phyloP scores from a whole-genome alignment of 2,113 vertebrate species.

The Otus sunia region DNA sequence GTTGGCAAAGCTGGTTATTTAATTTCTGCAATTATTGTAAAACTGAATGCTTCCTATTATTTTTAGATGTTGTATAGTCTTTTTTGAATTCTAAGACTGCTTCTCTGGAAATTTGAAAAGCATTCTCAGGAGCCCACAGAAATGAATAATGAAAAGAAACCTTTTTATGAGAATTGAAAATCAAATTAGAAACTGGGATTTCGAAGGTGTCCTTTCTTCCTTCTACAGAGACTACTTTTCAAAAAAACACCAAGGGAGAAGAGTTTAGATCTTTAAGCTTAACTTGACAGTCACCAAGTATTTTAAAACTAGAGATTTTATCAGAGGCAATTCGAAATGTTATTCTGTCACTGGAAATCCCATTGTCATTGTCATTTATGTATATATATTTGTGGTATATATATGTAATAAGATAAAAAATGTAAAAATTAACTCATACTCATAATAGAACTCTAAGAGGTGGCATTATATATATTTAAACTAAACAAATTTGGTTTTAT shows the following conservation, averaged over 20 bases:
- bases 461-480: not conserved
- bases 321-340: not conserved
- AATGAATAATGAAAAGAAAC: not conserved
- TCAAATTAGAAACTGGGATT: not conserved
- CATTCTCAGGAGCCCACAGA: not conserved
- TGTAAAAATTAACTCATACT: not conserved
- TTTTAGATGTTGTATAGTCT: not conserved
- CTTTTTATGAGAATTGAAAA: conserved; percentile 1
- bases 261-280: not conserved
- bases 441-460: not conserved
- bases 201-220: not conserved
- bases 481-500: not conserved
- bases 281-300: not conserved
- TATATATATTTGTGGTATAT: not conserved
- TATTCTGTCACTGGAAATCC: not conserved
- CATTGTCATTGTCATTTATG: not conserved
- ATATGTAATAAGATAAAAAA: not conserved
- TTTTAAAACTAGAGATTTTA: not conserved
- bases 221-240: not conserved
- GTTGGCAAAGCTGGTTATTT: not conserved
- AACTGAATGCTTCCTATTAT: not conserved
- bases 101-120: conserved; percentile 25
- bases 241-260: not conserved
- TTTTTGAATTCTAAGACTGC: not conserved
- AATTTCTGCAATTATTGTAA: conserved; percentile 25